A percentile compares a stretch with the other conserved stretches of the same genome.
Conservation (phyloP, 1,140 invertebrate species). For the Parapsyche elsis region DNA sequence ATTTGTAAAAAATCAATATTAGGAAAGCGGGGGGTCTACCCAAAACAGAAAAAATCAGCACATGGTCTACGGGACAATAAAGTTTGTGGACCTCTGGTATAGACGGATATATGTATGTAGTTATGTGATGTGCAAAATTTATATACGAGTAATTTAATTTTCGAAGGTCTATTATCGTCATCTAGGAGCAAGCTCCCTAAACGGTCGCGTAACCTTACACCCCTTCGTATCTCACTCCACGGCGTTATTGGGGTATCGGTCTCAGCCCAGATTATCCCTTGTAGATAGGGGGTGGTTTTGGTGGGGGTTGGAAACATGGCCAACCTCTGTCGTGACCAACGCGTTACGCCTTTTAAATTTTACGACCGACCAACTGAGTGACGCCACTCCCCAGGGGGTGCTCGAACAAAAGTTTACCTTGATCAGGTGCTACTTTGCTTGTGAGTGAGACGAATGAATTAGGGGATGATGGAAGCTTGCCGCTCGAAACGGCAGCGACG, state of each 20-base stretch:
- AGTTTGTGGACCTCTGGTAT: too few relatives aligned
- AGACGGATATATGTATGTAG: background rate
- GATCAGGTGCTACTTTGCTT: conserved; percentile 26
- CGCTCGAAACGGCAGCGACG: too few relatives aligned
- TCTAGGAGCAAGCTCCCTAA: background rate
- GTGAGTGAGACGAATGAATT: too few relatives aligned
- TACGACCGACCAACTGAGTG: conserved; percentile 34
- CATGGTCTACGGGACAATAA: too few relatives aligned
- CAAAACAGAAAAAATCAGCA: too few relatives aligned
- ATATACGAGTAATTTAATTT: conserved; percentile 15
- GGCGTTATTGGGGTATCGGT: conserved; percentile 20
- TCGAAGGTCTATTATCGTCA: conserved; percentile 22
- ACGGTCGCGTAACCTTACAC: background rate
- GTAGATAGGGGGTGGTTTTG: background rate
- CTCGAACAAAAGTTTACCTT: conserved; percentile 7
- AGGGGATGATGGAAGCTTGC: too few relatives aligned
- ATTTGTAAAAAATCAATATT: too few relatives aligned
- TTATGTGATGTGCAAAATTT: background rate
- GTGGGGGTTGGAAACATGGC: background rate
- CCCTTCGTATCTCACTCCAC: background rate
- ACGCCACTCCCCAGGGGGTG: conserved; percentile 16
- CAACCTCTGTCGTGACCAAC: conserved; percentile 29
- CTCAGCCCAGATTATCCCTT: conserved; percentile 37
- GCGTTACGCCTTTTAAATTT: conserved; percentile 47
- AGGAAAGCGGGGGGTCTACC: too few relatives aligned